A percentile compares a stretch with the other conserved stretches of the same genome.
phyloP scores from a whole-genome alignment of 2,113 vertebrate genomes.

The Promerops cafer region DNA sequence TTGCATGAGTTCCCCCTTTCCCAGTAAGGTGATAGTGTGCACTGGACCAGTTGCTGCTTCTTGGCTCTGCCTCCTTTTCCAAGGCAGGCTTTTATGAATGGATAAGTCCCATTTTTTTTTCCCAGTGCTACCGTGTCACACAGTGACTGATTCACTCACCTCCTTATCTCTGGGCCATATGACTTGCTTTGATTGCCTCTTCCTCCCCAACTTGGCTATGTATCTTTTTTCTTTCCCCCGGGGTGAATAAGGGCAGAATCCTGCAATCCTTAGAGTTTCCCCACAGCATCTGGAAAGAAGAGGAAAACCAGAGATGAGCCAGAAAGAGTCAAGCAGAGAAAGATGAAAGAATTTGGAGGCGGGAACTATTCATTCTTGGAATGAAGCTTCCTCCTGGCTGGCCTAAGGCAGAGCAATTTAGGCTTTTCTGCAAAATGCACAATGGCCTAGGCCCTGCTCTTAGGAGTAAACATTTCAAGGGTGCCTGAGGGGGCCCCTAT shows the following conservation, averaged over 20 bases:
- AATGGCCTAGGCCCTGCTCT: not conserved
- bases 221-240: not conserved
- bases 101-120: not conserved
- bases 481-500: not conserved
- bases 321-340: constrained; percentile 17
- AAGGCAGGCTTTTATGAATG: constrained; percentile 12
- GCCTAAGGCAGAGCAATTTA: constrained; percentile 42
- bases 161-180: not conserved
- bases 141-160: not conserved
- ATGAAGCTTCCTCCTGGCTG: constrained; percentile 23
- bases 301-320: constrained; percentile 11
- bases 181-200: constrained; percentile 1
- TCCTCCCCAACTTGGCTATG: not conserved
- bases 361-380: not conserved
- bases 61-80: not conserved
- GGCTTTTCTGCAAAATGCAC: not conserved
- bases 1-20: not conserved
- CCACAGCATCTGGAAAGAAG: constrained; percentile 10
- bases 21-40: not conserved
- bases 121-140: not conserved
- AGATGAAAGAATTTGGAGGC: constrained; percentile 35
- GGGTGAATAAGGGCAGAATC: not conserved
- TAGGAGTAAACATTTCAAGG: not conserved
- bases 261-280: not conserved
- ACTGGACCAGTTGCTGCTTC: not conserved